These are phyloP conservation scores for Stenchaetothrips biformis DNA, from an alignment of 2,888 invertebrate species.

Conservation along the genomic window DNA sequence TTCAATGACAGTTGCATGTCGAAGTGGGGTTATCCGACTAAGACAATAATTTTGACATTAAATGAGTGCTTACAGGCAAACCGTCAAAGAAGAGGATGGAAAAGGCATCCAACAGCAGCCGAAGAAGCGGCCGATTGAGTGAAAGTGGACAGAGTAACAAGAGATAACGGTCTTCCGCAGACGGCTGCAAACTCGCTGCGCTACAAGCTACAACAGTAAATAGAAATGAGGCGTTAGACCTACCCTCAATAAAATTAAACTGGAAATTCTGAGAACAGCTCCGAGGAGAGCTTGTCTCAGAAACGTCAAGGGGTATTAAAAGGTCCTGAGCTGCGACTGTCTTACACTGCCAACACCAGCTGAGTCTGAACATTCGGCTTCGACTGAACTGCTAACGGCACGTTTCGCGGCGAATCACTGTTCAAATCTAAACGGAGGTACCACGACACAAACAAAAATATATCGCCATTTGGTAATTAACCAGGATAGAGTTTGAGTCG, in stretches of 20 bases:
- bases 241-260: not conserved
- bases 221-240: not conserved
- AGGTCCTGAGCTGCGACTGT: too few species aligned
- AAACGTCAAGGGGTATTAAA: not conserved
- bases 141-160: not conserved
- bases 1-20: not conserved
- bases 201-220: not conserved
- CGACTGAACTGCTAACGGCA: too few species aligned
- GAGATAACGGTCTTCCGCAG: constrained; percentile 3
- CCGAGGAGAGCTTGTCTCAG: not conserved
- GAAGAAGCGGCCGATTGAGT: not conserved
- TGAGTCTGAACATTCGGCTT: too few species aligned
- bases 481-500: too few species aligned
- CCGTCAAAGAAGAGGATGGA: not conserved
- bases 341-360: too few species aligned
- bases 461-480: too few species aligned
- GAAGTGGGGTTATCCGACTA: not conserved
- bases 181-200: not conserved
- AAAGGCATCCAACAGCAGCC: not conserved
- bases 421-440: too few species aligned
- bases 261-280: not conserved
- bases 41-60: not conserved
- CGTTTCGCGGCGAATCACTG: too few species aligned
- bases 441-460: too few species aligned
- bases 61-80: not conserved